Evolutionary conservation across 2,797 vertebrate species (phyloP).

Genomic region (Tokudaia muenninki): DNA sequence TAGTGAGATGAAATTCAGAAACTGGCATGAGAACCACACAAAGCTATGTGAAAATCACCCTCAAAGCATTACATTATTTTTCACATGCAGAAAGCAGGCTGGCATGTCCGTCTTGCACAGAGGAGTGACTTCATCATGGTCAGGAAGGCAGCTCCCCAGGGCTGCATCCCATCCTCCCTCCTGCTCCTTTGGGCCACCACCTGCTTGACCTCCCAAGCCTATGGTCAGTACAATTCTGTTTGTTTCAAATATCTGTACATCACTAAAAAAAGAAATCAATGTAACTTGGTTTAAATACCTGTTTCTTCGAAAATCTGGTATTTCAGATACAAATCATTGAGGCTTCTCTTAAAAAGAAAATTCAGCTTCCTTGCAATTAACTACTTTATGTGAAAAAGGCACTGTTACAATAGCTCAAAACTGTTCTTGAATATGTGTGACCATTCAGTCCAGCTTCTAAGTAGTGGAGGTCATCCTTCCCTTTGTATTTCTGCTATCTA

Average conservation of each 20-base stretch:
- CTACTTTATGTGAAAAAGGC: conserved; percentile 88
- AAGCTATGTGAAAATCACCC: conserved; percentile 31
- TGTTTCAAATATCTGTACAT: conserved; percentile 58
- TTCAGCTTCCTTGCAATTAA: conserved; percentile 83
- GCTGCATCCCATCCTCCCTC: conserved; percentile 67
- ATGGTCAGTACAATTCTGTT: not conserved
- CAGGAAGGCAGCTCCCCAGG: not conserved
- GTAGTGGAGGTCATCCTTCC: conserved; percentile 98
- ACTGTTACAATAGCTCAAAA: conserved; percentile 93
- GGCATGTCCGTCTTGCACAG: conserved; percentile 5
- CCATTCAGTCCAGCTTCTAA: conserved; percentile 89
- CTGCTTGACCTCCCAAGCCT: not conserved
- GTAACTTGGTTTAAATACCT: conserved; percentile 86
- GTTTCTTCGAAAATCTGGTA: conserved; percentile 86
- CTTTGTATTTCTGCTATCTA: conserved; percentile 99
- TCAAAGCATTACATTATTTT: conserved; percentile 47
- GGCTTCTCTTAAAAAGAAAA: conserved; percentile 86
- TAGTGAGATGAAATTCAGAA: conserved; percentile 76
- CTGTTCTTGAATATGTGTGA: conserved; percentile 83
- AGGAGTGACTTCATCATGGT: not conserved
- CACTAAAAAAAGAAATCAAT: conserved; percentile 84
- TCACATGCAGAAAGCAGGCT: not conserved
- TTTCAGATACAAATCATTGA: conserved; percentile 84
- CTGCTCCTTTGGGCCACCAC: not conserved
- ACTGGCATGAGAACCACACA: conserved; percentile 84